A percentile compares a stretch with the other conserved stretches of the same genome.
Conservation (phyloP, 35 echinoderm and acorn worm genomes). For the Holothuria glaberrima region DNA sequence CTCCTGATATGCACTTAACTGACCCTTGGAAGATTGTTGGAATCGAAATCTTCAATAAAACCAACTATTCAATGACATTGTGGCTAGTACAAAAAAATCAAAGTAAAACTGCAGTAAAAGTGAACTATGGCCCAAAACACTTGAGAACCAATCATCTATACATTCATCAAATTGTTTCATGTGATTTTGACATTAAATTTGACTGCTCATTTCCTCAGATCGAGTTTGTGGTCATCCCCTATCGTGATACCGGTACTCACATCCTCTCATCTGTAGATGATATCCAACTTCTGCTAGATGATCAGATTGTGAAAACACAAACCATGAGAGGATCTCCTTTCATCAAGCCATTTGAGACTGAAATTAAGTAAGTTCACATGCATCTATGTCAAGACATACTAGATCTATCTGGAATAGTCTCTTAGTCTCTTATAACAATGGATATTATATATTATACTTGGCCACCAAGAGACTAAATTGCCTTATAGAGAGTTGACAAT, state of each 20-base stretch:
- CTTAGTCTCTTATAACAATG: neutral
- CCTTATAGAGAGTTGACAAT: too few species aligned
- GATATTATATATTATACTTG: neutral
- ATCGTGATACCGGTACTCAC: constrained; percentile 96
- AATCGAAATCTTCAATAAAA: too few species aligned
- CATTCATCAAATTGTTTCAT: too few species aligned
- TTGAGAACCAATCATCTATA: too few species aligned
- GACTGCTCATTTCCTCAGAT: constrained; percentile 59
- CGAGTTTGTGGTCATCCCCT: constrained; percentile 95
- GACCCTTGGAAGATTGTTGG: too few species aligned
- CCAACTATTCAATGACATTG: too few species aligned
- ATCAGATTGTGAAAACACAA: constrained; percentile 99
- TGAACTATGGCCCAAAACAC: too few species aligned
- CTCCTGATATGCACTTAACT: too few species aligned
- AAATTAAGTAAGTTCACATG: constrained; percentile 80
- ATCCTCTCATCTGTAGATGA: constrained; percentile 98
- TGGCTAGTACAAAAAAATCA: too few species aligned
- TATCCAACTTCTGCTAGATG: constrained; percentile 93
- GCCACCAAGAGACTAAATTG: too few species aligned
- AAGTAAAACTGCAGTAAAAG: too few species aligned
- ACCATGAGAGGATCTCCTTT: constrained; percentile 99
- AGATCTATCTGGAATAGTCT: neutral
- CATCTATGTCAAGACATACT: too few species aligned
- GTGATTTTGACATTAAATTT: neutral
- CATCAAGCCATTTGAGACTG: constrained; percentile 97